Conservation (phyloP, 2,888 invertebrate species). For the Listrodromus nycthemerus region DNA sequence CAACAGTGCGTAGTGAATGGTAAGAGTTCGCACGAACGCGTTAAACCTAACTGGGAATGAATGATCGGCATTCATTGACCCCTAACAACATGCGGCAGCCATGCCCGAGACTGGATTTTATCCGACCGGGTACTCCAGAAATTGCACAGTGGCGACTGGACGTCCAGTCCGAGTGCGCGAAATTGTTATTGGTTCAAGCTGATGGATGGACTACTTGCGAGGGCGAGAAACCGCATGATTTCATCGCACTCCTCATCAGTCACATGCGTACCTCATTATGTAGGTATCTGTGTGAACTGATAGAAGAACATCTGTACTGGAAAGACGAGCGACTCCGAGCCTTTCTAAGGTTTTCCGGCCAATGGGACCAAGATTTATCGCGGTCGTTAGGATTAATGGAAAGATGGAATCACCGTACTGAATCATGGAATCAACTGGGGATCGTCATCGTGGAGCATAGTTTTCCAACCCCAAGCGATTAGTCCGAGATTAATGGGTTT, state of each 20-base stretch:
- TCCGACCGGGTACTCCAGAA: not conserved
- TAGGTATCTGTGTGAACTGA: not conserved
- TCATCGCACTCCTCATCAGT: not conserved
- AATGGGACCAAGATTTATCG: not conserved
- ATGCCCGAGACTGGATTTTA: not conserved
- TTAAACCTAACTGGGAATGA: constrained; percentile 58
- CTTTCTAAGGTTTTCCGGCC: not conserved
- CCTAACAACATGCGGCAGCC: constrained; percentile 6
- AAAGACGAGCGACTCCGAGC: not conserved
- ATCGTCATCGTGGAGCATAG: not conserved
- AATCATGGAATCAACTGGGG: not conserved
- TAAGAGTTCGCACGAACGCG: constrained; percentile 34
- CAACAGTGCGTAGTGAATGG: constrained; percentile 11
- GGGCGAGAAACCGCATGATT: not conserved
- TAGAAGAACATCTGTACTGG: not conserved
- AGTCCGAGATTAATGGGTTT: too few relatives aligned
- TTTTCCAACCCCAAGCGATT: not conserved
- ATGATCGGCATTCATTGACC: constrained; percentile 70
- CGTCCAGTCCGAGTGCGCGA: not conserved
- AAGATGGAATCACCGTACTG: not conserved
- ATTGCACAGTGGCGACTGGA: not conserved
- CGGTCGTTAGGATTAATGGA: not conserved
- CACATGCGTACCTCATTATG: not conserved
- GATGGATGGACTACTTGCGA: not conserved
- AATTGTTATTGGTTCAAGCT: not conserved